phyloP scores from a whole-genome alignment of 2,888 invertebrate genomes.

The Mellilla xanthometata region DNA sequence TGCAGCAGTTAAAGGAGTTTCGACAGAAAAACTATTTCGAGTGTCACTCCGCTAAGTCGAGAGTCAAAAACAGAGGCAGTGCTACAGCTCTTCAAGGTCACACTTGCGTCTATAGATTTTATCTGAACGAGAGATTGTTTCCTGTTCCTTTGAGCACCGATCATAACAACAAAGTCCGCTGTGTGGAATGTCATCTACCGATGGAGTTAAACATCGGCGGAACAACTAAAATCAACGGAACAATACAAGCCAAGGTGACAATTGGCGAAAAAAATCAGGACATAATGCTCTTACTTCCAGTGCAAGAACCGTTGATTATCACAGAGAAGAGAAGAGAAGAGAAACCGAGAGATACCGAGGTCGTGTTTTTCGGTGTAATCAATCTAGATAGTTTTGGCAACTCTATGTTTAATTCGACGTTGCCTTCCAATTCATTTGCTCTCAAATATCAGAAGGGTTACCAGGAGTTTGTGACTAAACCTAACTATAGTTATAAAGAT shows the following conservation, averaged over 20 bases:
- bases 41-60: constrained; percentile 78
- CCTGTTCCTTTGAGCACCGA: constrained; percentile 76
- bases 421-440: constrained; percentile 63
- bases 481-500: constrained; percentile 47
- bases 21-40: constrained; percentile 83
- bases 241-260: constrained; percentile 71
- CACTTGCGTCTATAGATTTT: constrained; percentile 79
- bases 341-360: constrained; percentile 36
- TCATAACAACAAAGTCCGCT: constrained; percentile 67
- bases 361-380: constrained; percentile 66
- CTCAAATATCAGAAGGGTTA: constrained; percentile 71
- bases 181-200: constrained; percentile 76
- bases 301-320: constrained; percentile 61
- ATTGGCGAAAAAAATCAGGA: constrained; percentile 55
- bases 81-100: constrained; percentile 56
- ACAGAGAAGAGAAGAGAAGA: constrained; percentile 52
- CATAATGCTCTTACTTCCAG: constrained; percentile 59
- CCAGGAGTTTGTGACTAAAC: constrained; percentile 39
- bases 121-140: constrained; percentile 81
- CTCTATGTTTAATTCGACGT: constrained; percentile 53
- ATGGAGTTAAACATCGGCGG: constrained; percentile 38
- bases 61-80: constrained; percentile 46
- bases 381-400: constrained; percentile 56
- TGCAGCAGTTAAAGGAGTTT: constrained; percentile 66
- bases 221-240: constrained; percentile 52